Evolutionary conservation across 2,797 vertebrate species (phyloP).

Genomic region (Microctenopoma lineatum): DNA sequence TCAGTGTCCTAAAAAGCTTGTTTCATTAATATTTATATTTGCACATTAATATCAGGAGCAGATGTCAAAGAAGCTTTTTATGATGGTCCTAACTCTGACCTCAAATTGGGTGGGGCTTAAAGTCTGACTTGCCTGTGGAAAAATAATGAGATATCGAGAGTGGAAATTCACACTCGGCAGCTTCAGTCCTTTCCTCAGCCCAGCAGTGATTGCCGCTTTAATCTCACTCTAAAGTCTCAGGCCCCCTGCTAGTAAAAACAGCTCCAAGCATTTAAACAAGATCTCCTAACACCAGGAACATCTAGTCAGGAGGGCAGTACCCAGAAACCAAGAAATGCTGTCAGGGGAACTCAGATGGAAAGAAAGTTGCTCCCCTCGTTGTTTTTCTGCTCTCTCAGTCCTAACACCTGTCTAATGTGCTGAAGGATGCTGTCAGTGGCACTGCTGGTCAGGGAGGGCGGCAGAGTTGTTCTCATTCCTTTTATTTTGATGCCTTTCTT

Average conservation of each 20-base stretch:
- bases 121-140: slow-evolving; percentile 45
- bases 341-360: slow-evolving; percentile 16
- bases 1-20: slow-evolving; percentile 43
- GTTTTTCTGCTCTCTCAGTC: slow-evolving; percentile 29
- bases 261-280: slow-evolving; percentile 38
- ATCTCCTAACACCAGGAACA: slow-evolving; percentile 24
- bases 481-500: slow-evolving; percentile 24
- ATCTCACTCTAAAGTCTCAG: slow-evolving; percentile 44
- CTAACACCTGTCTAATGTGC: slow-evolving; percentile 13
- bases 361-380: slow-evolving; percentile 5
- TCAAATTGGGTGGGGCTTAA: no score
- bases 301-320: slow-evolving; percentile 1
- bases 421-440: slow-evolving; percentile 21
- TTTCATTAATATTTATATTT: slow-evolving; percentile 57
- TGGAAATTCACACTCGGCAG: slow-evolving; percentile 32
- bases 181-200: slow-evolving; percentile 15
- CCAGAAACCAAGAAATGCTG: background rate
- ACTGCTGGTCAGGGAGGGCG: background rate
- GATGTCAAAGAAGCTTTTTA: slow-evolving; percentile 10
- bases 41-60: slow-evolving; percentile 23
- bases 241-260: slow-evolving; percentile 23
- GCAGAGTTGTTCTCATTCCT: slow-evolving; percentile 3
- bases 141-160: slow-evolving; percentile 47
- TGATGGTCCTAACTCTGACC: background rate
- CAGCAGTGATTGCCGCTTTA: slow-evolving; percentile 44